Conservation (phyloP, 2,888 invertebrate genomes). For the Drosophila antonietae region DNA sequence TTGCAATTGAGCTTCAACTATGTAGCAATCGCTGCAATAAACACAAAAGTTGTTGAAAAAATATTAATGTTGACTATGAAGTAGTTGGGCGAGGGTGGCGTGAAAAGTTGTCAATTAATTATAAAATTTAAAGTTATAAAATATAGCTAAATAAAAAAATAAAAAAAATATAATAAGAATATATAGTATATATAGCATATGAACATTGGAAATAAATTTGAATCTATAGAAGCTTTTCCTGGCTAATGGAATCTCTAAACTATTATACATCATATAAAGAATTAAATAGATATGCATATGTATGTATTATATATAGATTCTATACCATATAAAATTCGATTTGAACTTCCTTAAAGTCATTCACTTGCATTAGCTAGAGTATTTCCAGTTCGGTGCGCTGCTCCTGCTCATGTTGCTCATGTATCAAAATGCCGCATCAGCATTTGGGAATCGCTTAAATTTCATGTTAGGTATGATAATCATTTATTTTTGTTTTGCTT, state of each 20-base stretch:
- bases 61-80: not conserved
- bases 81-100: not conserved
- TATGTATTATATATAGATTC: too few relatives aligned
- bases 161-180: too few relatives aligned
- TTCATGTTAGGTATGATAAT: conserved; percentile 32
- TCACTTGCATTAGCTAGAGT: not conserved
- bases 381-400: not conserved
- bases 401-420: not conserved
- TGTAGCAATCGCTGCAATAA: not conserved
- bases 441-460: conserved; percentile 15
- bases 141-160: too few relatives aligned
- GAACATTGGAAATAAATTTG: too few relatives aligned
- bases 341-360: not conserved
- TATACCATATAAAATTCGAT: too few relatives aligned
- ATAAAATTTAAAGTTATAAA: too few relatives aligned
- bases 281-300: too few relatives aligned
- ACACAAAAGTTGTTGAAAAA: not conserved
- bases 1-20: not conserved
- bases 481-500: conserved; percentile 20
- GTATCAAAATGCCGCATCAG: conserved; percentile 9
- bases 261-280: too few relatives aligned
- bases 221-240: too few relatives aligned
- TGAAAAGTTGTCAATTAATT: too few relatives aligned
- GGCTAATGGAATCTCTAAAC: too few relatives aligned
- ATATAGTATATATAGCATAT: too few relatives aligned